These are phyloP conservation scores for Rotaria magnacalcarata DNA, from an alignment of 2,888 invertebrate genomes.

Conservation along the genomic window DNA sequence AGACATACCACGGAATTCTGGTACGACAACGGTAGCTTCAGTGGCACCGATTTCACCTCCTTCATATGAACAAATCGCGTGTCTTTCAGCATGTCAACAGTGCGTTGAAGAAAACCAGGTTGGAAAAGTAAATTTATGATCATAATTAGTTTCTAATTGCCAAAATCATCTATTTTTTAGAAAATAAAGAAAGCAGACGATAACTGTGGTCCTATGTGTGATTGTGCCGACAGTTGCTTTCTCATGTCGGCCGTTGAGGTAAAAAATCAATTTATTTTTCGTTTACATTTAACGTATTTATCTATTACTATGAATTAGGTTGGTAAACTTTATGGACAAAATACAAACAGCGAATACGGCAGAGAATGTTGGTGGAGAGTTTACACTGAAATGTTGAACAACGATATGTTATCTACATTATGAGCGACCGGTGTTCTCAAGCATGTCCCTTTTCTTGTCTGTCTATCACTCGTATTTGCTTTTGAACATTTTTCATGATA, in stretches of 20 bases:
- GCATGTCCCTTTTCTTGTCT: neutral
- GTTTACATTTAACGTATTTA: too few relatives aligned
- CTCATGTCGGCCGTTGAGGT: neutral
- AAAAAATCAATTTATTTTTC: neutral
- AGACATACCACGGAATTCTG: neutral
- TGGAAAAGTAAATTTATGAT: neutral
- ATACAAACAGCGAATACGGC: neutral
- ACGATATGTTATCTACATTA: neutral
- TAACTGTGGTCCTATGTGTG: conserved; percentile 32
- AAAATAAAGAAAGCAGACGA: neutral
- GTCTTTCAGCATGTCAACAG: neutral
- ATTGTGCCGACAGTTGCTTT: conserved; percentile 25
- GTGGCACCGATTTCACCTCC: neutral
- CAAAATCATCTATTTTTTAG: neutral
- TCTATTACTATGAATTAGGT: neutral
- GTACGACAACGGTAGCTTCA: neutral
- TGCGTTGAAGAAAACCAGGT: neutral
- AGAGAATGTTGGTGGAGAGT: neutral
- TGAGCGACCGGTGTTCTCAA: neutral
- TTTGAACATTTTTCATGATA: neutral
- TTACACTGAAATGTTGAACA: neutral
- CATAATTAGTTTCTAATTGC: neutral
- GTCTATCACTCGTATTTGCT: neutral
- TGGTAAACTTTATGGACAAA: neutral
- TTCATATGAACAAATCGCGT: neutral